A percentile compares a stretch with the other conserved stretches of the same genome.
These are phyloP conservation scores for Ciconia stormi DNA, from an alignment of 2,113 vertebrate genomes.

Conservation along the genomic window DNA sequence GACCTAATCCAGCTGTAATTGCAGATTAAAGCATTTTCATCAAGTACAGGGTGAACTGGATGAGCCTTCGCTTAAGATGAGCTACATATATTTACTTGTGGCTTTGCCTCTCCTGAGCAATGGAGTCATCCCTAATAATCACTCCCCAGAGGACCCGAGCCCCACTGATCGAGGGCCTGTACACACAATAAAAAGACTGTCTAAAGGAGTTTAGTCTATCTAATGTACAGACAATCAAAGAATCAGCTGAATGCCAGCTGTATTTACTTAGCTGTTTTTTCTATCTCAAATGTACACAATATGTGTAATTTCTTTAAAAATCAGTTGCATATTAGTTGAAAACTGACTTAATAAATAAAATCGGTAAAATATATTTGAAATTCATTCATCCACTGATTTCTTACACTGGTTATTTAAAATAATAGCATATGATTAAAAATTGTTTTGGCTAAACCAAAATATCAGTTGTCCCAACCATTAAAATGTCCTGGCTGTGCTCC, in stretches of 20 bases:
- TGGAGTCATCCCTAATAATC: not conserved
- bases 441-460: conserved; percentile 67
- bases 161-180: not conserved
- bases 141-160: not conserved
- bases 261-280: conserved; percentile 32
- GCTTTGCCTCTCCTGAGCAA: not conserved
- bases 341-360: conserved; percentile 26
- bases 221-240: not conserved
- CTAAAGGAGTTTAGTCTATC: not conserved
- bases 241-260: conserved; percentile 44
- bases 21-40: not conserved
- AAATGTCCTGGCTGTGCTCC: conserved; percentile 58
- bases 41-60: not conserved
- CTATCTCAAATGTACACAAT: not conserved
- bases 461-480: conserved; percentile 64
- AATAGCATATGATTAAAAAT: conserved; percentile 39
- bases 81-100: not conserved
- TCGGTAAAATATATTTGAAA: not conserved
- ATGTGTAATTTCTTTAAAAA: conserved; percentile 9
- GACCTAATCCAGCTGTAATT: not conserved
- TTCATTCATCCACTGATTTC: conserved; percentile 25
- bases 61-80: not conserved
- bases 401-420: conserved; percentile 34
- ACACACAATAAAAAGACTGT: not conserved
- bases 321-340: not conserved